Base-by-base conservation (phyloP, 2,113 vertebrate species). In the Lepus americanus region DNA sequence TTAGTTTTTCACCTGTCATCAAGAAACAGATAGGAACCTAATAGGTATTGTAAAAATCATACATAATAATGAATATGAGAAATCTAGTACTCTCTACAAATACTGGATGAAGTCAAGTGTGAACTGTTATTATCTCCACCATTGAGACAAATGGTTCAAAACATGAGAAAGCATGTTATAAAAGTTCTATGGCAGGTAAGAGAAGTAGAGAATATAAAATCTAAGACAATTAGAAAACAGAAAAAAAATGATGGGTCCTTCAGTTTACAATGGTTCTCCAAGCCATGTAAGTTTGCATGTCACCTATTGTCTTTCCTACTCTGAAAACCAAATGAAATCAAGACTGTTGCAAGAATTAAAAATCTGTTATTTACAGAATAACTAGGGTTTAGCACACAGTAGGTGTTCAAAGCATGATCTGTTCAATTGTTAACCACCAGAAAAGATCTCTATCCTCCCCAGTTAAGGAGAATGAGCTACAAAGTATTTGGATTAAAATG, bases 401-500 rank as follows among this genome's bases (percentile, higher is more conserved):
- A 85, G 78, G n/a, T 85, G 14, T 59, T 73, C 63, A 77, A 29
- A 91, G 14, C 29, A 22, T 23, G 22, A 89, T 9, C 92, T 4
- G 59, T 89, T 23, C 55, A 92, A 63, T 31, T 29, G 23, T 87
- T 76, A 84, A 27, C n/a, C 90, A 39, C 95, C 66, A 94, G 63
- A 85, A 89, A 93, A 77, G 5, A 83, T 77, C 44, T 69, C 66
- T 92, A 91, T 82, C 36, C 73, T 59, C 25, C 8, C 87, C 79
- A 92, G 33, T 80, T 83, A 59, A 14, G 39, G 10, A 25, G 29
- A 80, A 77, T 70, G 72, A 63, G 39, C 36, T 82, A 92, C 72
- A 92, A 92, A 88, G 49, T 85, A 95, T 70, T 81, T 97, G 70
- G 64, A 95, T 95, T 97, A 97, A 95, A 95, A 92, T 95, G 90